Evolutionary conservation across 2,113 vertebrate species (phyloP).

Genomic region (Gallinago undulata): DNA sequence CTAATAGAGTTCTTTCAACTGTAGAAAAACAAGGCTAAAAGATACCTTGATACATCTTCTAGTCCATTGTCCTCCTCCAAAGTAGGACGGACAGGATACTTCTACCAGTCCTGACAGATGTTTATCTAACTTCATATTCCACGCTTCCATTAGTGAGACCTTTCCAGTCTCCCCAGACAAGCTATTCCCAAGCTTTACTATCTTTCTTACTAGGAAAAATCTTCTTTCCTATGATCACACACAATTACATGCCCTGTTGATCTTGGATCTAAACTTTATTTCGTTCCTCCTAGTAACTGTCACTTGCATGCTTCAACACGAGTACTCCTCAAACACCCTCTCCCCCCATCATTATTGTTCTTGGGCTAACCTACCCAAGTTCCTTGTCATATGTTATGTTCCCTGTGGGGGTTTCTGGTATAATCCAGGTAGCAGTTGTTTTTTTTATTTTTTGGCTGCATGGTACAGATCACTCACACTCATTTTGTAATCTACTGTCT

Average conservation of each 20-base stretch:
- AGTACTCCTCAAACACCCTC: not conserved
- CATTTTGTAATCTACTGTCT: not conserved
- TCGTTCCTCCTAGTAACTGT: not conserved
- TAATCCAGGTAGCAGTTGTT: not conserved
- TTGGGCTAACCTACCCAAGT: not conserved
- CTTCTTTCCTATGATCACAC: not conserved
- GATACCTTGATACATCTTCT: rapidly evolving
- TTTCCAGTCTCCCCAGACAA: not conserved
- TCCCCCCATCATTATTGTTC: not conserved
- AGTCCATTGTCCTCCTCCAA: not conserved
- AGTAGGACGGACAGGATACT: not conserved
- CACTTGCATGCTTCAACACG: not conserved
- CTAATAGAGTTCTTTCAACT: not conserved
- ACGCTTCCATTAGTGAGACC: not conserved
- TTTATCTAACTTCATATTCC: not conserved
- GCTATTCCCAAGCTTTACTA: not conserved
- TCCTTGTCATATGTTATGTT: not conserved
- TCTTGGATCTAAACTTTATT: not conserved
- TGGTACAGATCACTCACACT: not conserved
- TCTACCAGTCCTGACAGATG: not conserved
- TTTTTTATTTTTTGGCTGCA: not conserved
- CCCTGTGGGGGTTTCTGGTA: not conserved
- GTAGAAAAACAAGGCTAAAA: not conserved
- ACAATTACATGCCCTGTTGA: not conserved
- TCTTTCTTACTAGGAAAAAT: not conserved